Conservation (phyloP, 2,888 invertebrate species). For the Poecilobothrus nobilitatus region DNA sequence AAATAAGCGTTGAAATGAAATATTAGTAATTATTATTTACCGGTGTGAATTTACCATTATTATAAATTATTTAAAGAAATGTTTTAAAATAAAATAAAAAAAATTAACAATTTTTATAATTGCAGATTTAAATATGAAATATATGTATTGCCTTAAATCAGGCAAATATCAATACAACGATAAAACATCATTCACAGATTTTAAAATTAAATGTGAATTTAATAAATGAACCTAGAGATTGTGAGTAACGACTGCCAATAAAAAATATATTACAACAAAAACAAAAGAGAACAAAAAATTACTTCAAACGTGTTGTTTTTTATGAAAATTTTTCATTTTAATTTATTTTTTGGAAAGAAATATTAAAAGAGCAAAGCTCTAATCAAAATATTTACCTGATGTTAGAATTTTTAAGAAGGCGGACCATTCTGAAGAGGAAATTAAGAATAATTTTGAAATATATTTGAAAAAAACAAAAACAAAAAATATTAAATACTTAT, state of each 20-base stretch:
- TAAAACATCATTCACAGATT: neutral
- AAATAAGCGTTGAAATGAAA: too few species aligned
- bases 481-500: neutral
- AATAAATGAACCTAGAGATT: neutral
- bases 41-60: too few species aligned
- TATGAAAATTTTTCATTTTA: too few species aligned
- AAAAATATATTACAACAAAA: neutral
- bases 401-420: neutral
- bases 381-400: neutral
- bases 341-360: neutral
- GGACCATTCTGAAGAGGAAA: neutral
- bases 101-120: neutral
- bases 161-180: neutral
- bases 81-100: too few species aligned
- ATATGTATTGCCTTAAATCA: neutral
- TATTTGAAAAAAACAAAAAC: neutral
- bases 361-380: neutral
- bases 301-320: too few species aligned
- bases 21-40: too few species aligned
- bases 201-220: neutral
- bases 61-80: too few species aligned
- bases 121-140: conserved; percentile 1
- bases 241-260: neutral
- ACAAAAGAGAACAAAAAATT: too few species aligned
- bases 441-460: neutral